phyloP scores from a whole-genome alignment of 2,888 invertebrate species.

The Galerucella nymphaeae region DNA sequence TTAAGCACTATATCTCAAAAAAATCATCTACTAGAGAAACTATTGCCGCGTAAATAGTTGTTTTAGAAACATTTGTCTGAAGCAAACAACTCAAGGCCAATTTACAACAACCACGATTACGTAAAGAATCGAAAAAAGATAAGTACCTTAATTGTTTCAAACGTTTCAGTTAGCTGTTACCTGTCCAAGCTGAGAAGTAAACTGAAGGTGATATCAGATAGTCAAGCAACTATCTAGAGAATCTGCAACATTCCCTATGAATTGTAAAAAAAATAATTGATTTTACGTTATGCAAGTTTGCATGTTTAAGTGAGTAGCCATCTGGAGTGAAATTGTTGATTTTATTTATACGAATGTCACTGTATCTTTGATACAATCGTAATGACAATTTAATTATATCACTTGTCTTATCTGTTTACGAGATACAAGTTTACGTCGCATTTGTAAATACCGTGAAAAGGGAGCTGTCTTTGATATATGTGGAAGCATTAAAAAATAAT shows the following conservation, averaged over 20 bases:
- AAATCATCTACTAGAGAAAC: too few species aligned
- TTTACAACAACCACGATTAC: constrained; percentile 14
- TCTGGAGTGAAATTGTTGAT: constrained; percentile 5
- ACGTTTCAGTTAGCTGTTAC: constrained; percentile 28
- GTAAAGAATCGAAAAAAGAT: constrained; percentile 19
- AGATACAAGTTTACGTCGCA: neutral
- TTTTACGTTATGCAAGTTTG: constrained; percentile 14
- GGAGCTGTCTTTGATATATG: neutral
- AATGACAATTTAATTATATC: constrained; percentile 8
- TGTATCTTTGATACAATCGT: constrained; percentile 2
- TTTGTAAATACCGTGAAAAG: neutral
- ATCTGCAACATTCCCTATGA: constrained; percentile 30
- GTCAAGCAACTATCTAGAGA: constrained; percentile 27
- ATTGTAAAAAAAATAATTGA: constrained; percentile 13
- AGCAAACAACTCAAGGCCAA: neutral
- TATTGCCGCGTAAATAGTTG: neutral
- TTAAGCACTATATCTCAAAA: too few species aligned
- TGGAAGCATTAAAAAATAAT: too few species aligned
- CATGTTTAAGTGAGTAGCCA: constrained; percentile 20
- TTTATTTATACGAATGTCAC: neutral
- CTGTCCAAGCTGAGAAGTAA: constrained; percentile 27
- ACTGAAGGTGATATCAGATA: constrained; percentile 30
- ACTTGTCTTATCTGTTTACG: neutral
- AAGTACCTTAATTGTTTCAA: constrained; percentile 20
- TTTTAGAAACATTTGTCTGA: neutral